Evolutionary conservation across 2,888 invertebrate species (phyloP).

Genomic region (Dioctria rufipes): DNA sequence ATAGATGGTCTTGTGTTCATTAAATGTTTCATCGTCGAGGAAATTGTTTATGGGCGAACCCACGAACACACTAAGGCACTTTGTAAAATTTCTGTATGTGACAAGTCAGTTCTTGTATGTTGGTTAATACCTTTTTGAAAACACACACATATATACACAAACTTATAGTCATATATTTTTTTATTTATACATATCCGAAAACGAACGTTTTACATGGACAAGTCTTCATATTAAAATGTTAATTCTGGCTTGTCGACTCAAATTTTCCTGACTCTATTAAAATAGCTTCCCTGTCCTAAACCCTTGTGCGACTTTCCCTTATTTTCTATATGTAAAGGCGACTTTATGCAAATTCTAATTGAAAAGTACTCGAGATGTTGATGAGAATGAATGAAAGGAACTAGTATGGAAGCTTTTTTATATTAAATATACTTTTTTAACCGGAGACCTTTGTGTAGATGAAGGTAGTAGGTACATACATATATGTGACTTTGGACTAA

Average conservation of each 20-base stretch:
- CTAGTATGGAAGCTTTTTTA: too few species aligned
- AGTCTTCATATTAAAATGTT: conserved; percentile 53
- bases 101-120: conserved; percentile 8
- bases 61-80: not conserved
- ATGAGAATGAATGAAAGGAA: not conserved
- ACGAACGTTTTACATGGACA: not conserved
- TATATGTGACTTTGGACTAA: too few species aligned
- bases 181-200: not conserved
- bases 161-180: conserved; percentile 1
- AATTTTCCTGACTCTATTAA: conserved; percentile 53
- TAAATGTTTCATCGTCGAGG: conserved; percentile 57
- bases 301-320: conserved; percentile 1
- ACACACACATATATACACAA: not conserved
- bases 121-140: not conserved
- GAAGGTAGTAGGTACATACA: too few species aligned
- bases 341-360: conserved; percentile 48
- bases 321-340: conserved; percentile 4
- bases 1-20: conserved; percentile 53
- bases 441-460: too few species aligned
- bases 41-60: conserved; percentile 54
- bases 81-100: conserved; percentile 14
- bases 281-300: conserved; percentile 3
- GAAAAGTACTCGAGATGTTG: conserved; percentile 15
- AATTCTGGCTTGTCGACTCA: conserved; percentile 53
- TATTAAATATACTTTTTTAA: too few species aligned